These are phyloP conservation scores for Diorhabda sublineata DNA, from an alignment of 1,140 invertebrate genomes.

Conservation along the genomic window DNA sequence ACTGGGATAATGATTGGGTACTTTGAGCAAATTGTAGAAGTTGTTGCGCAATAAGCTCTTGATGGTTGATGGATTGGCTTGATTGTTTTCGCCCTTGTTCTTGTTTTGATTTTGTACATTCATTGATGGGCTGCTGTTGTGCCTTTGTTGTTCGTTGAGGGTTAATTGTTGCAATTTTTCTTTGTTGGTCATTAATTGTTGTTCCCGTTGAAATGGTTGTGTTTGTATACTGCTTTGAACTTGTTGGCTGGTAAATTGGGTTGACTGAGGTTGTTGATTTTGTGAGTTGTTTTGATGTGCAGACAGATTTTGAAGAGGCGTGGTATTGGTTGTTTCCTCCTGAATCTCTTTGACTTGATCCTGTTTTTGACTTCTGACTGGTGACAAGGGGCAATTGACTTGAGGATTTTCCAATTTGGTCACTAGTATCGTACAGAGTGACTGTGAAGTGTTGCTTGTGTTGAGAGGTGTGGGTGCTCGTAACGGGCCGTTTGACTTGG, in stretches of 20 bases:
- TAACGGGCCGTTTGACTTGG: too few species aligned
- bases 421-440: too few species aligned
- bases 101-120: not conserved
- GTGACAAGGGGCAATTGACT: too few species aligned
- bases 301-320: too few species aligned
- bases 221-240: not conserved
- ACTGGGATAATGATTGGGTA: constrained; percentile 4
- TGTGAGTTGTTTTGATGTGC: too few species aligned
- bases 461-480: too few species aligned
- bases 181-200: not conserved
- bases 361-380: too few species aligned
- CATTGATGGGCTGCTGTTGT: not conserved
- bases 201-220: not conserved
- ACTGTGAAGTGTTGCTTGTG: too few species aligned
- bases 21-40: constrained; percentile 14
- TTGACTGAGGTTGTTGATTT: too few species aligned
- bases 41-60: constrained; percentile 6
- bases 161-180: not conserved
- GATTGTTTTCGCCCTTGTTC: not conserved
- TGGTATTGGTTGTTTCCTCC: too few species aligned
- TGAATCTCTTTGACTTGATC: too few species aligned
- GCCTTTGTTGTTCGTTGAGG: not conserved
- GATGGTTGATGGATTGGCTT: not conserved
- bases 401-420: too few species aligned
- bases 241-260: not conserved